phyloP scores from a whole-genome alignment of 2,113 vertebrate species.

The Vicugna pacos region DNA sequence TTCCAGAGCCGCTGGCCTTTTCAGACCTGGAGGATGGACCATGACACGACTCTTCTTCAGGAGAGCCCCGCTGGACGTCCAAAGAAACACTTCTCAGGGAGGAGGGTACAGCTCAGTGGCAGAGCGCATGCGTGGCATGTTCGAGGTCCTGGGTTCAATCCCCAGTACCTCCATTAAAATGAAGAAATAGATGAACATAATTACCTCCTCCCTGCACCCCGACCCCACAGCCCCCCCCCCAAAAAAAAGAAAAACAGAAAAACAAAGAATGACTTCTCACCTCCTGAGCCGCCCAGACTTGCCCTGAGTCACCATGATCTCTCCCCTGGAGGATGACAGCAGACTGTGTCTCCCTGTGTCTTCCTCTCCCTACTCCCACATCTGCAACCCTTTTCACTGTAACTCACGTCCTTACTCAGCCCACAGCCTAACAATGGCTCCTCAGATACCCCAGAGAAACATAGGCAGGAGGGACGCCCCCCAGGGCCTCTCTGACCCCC shows the following conservation, averaged over 20 bases:
- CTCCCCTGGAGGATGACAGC: not conserved
- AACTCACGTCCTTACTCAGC: not conserved
- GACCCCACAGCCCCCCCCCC: too few relatives aligned
- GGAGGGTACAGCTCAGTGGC: too few relatives aligned
- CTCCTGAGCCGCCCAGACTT: rapidly evolving
- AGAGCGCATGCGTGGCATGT: too few relatives aligned
- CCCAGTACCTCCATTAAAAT: too few relatives aligned
- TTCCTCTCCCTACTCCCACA: not conserved
- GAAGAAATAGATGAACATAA: too few relatives aligned
- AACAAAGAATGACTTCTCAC: not conserved
- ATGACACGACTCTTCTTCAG: rapidly evolving
- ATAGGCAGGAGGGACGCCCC: rapidly evolving
- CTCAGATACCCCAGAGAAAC: not conserved
- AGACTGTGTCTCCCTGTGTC: not conserved
- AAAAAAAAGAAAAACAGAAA: too few relatives aligned
- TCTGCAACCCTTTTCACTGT: not conserved
- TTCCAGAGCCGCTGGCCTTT: rapidly evolving
- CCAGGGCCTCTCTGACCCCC: not conserved
- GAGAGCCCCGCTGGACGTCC: rapidly evolving
- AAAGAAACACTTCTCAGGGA: too few relatives aligned
- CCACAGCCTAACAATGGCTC: not conserved
- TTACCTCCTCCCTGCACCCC: too few relatives aligned
- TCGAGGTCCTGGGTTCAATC: too few relatives aligned
- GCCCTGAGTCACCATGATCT: not conserved
- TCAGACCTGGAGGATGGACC: too few relatives aligned